Conservation (phyloP, 2,888 invertebrate species). For the Chloroclysta siterata region DNA sequence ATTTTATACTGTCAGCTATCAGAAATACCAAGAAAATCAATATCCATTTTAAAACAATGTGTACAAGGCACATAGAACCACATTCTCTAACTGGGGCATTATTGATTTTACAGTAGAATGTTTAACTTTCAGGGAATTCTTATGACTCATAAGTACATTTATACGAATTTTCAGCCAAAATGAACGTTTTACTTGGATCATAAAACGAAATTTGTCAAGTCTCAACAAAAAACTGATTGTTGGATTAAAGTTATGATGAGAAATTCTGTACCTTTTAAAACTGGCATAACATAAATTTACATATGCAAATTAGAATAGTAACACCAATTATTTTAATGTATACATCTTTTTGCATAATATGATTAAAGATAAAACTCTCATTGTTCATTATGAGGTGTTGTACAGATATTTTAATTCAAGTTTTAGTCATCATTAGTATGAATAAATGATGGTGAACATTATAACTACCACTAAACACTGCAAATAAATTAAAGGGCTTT, state of each 20-base stretch:
- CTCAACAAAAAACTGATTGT: slow-evolving; percentile 13
- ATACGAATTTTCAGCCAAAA: slow-evolving; percentile 2
- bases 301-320: slow-evolving; percentile 40
- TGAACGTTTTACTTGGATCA: slow-evolving; percentile 3
- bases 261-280: slow-evolving; percentile 31
- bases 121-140: slow-evolving; percentile 9
- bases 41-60: not conserved
- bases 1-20: not conserved
- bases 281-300: slow-evolving; percentile 35
- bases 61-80: not conserved
- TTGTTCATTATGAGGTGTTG: slow-evolving; percentile 20
- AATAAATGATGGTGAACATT: slow-evolving; percentile 6
- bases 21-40: slow-evolving; percentile 1
- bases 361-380: slow-evolving; percentile 22
- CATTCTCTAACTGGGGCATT: slow-evolving; percentile 8
- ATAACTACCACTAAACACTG: not conserved
- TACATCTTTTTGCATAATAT: slow-evolving; percentile 39
- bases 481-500: not conserved
- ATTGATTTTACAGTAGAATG: slow-evolving; percentile 19
- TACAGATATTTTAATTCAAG: slow-evolving; percentile 11
- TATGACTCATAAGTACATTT: slow-evolving; percentile 18
- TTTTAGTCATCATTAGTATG: slow-evolving; percentile 10
- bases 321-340: slow-evolving; percentile 40
- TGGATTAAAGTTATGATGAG: slow-evolving; percentile 29
- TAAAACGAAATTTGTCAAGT: slow-evolving; percentile 3